Conservation (phyloP, 1,140 invertebrate species). For the Leptestheria dahalacensis region DNA sequence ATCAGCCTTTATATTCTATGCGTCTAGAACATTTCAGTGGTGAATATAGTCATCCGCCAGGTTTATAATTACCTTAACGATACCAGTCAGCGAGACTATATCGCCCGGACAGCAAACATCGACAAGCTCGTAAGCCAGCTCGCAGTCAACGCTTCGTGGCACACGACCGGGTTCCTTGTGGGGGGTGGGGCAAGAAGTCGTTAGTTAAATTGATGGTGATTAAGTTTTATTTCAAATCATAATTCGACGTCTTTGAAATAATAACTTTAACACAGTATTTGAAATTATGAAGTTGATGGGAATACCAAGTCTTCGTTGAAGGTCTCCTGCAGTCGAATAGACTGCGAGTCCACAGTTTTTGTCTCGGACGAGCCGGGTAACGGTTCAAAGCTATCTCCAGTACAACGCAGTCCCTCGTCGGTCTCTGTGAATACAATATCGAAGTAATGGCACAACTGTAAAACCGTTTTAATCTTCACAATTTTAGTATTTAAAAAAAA, state of each 20-base stretch:
- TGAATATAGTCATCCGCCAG: not conserved
- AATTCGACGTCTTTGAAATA: not conserved
- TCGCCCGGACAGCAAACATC: slow-evolving; percentile 75
- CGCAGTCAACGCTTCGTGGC: slow-evolving; percentile 73
- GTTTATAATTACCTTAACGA: slow-evolving; percentile 48
- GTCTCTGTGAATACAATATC: not conserved
- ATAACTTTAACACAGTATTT: not conserved
- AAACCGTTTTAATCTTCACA: not conserved
- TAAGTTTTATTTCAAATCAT: slow-evolving; percentile 1
- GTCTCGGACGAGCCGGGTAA: slow-evolving; percentile 49
- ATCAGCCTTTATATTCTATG: too few species aligned
- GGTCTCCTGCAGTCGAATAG: slow-evolving; percentile 63
- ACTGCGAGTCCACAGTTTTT: slow-evolving; percentile 57
- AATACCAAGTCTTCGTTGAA: slow-evolving; percentile 41
- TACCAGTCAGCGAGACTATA: slow-evolving; percentile 68
- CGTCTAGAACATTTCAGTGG: not conserved
- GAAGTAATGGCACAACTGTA: not conserved
- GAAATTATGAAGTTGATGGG: not conserved
- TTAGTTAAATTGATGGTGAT: slow-evolving; percentile 8
- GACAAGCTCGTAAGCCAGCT: slow-evolving; percentile 72
- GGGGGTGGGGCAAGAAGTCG: slow-evolving; percentile 15
- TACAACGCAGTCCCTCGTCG: slow-evolving; percentile 31
- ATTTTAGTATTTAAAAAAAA: too few species aligned
- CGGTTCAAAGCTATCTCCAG: slow-evolving; percentile 45
- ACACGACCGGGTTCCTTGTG: slow-evolving; percentile 55